Evolutionary conservation across 1,140 invertebrate genomes (phyloP), one percentile per base, ranked within the genome.

Genomic region (Mesaphorura yosii): DNA sequence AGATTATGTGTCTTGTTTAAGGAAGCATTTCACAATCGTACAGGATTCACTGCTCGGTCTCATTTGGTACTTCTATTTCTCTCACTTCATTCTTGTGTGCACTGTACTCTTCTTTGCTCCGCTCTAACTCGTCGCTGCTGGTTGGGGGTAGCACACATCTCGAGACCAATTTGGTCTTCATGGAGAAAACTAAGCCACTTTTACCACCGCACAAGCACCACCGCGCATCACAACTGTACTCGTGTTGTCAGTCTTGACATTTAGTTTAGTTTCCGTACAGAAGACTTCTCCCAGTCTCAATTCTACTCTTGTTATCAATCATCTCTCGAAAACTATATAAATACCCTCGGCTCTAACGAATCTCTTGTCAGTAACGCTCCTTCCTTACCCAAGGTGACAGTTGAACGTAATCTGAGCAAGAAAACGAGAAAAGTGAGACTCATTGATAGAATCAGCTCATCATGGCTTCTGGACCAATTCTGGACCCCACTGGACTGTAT

Each of bases 401-500:
- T 34, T 34, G 10, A 34, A 10, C n/a, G 10, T n/a, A 34, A 34
- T 10, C 31, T n/a, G n/a, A 34, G n/a, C 10, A 10, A 34, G 10
- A 34, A 22, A 46, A 46, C 12, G 14, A 17, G 23, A 23, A 22
- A 12, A 46, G 22, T 23, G 10, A 27, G 28, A 26, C 7, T 25
- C 23, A 26, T 47, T 27, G 5, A 10, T n/a, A 47, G 26, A 51
- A 39, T 3, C 14, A 58, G n/a, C n/a, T n/a, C n/a, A 58, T 50
- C 46, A 60, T 57, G 54, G 58, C 57, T 45, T 38, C 51, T 23
- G 44, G 25, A n/a, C 53, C 53, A 42, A 57, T 45, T 10, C 48
- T 61, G 23, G 59, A 62, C 50, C 59, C 59, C 6, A 62, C 59
- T 28, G 59, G 59, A 26, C 48, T 62, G 19, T 62, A 62, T 42